These are phyloP conservation scores for Trachelus tabidus DNA, from an alignment of 2,888 invertebrate genomes.

Conservation along the genomic window DNA sequence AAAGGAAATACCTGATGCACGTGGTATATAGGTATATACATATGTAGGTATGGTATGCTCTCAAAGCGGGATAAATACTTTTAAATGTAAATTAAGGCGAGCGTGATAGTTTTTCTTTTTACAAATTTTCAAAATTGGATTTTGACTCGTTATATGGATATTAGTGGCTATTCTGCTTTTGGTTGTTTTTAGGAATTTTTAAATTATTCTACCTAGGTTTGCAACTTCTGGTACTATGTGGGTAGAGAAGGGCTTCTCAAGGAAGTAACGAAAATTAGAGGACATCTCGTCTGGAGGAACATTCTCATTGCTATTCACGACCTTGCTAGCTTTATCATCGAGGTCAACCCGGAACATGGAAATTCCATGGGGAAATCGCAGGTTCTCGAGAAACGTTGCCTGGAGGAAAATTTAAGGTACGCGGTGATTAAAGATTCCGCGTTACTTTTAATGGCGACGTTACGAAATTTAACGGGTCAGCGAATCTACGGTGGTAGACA, in stretches of 20 bases:
- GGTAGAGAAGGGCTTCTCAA: constrained; percentile 14
- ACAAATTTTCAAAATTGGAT: neutral
- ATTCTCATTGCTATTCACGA: constrained; percentile 4
- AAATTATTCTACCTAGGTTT: neutral
- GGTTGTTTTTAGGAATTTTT: neutral
- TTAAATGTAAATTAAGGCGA: neutral
- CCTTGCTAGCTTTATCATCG: neutral
- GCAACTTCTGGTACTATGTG: neutral
- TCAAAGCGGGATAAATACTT: neutral
- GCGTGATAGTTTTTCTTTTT: neutral
- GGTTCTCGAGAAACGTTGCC: neutral
- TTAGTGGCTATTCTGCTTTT: neutral
- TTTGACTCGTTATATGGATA: neutral
- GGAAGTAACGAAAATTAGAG: constrained; percentile 28
- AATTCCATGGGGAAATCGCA: neutral
- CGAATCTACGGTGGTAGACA: neutral
- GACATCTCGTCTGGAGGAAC: neutral
- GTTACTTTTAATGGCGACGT: neutral
- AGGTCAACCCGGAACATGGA: constrained; percentile 3
- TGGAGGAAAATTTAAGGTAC: neutral
- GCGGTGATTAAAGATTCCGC: neutral
- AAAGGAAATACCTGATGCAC: constrained; percentile 9
- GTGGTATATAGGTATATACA: neutral
- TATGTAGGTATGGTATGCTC: neutral
- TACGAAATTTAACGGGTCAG: neutral